Percentiles rank a stretch among this genome's conserved stretches.
phyloP scores from a whole-genome alignment of 1,140 invertebrate species.

The Araneus ventricosus region DNA sequence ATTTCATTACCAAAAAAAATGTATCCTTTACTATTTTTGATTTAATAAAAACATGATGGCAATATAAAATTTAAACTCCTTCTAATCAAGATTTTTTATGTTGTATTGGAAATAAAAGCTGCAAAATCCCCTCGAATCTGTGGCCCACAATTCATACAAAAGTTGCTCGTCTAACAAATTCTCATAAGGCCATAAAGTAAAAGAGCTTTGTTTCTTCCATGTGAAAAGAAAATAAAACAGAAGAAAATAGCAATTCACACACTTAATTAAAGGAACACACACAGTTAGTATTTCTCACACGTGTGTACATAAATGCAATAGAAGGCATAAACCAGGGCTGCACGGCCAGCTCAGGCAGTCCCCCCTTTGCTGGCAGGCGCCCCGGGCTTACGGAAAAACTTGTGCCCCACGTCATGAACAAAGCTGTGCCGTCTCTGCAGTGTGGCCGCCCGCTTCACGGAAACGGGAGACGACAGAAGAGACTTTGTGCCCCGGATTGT shows the following conservation, averaged over 20 bases:
- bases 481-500: slow-evolving; percentile 34
- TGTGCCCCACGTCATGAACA: slow-evolving; percentile 11
- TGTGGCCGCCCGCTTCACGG: background rate
- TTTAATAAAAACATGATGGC: too few relatives aligned
- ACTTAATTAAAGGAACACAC: background rate
- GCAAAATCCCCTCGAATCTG: background rate
- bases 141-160: background rate
- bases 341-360: background rate
- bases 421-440: slow-evolving; percentile 62
- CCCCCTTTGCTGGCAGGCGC: slow-evolving; percentile 1
- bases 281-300: background rate
- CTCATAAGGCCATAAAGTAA: background rate
- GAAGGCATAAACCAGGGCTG: background rate
- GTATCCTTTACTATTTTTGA: too few relatives aligned
- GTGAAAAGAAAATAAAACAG: background rate
- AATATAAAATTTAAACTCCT: too few relatives aligned
- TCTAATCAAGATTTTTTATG: too few relatives aligned
- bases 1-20: too few relatives aligned
- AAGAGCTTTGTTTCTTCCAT: background rate
- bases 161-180: background rate
- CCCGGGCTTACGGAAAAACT: slow-evolving; percentile 13
- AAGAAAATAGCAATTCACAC: background rate
- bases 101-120: background rate
- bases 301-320: slow-evolving; percentile 36
- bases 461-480: slow-evolving; percentile 56